Conservation (phyloP, 2,888 invertebrate genomes). For the Scaptomyza cyrtandrae region DNA sequence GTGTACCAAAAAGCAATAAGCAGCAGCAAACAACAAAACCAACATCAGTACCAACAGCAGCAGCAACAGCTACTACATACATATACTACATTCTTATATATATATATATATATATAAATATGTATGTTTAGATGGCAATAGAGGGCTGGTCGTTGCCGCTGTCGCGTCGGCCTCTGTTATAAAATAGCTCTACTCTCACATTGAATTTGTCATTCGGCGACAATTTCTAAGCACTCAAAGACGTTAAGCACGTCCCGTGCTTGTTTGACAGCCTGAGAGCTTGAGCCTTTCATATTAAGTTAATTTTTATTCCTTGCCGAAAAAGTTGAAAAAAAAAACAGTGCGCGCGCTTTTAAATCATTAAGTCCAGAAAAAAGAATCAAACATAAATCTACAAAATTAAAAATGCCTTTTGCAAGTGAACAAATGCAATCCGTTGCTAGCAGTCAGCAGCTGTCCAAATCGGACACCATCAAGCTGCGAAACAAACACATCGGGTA, state of each 20-base stretch:
- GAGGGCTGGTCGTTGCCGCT: conserved; percentile 46
- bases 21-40: conserved; percentile 14
- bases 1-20: conserved; percentile 4
- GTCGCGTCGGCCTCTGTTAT: conserved; percentile 59
- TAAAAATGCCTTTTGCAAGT: conserved; percentile 79
- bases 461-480: conserved; percentile 91
- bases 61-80: conserved; percentile 14
- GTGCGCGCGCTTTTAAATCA: conserved; percentile 22
- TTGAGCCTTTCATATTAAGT: conserved; percentile 19
- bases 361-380: conserved; percentile 3
- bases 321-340: conserved; percentile 18
- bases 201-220: conserved; percentile 73
- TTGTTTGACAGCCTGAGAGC: conserved; percentile 22
- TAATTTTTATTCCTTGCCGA: conserved; percentile 37
- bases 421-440: conserved; percentile 74
- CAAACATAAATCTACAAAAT: neutral
- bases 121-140: conserved; percentile 23
- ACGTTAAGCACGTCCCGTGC: conserved; percentile 59
- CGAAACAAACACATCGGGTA: conserved; percentile 94
- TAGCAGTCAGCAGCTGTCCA: conserved; percentile 89
- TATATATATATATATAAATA: conserved; percentile 9
- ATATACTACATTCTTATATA: neutral
- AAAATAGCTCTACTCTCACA: conserved; percentile 69
- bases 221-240: conserved; percentile 71
- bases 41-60: conserved; percentile 9